These are phyloP conservation scores for Pogonus chalceus DNA, from an alignment of 1,140 invertebrate species.

Conservation along the genomic window DNA sequence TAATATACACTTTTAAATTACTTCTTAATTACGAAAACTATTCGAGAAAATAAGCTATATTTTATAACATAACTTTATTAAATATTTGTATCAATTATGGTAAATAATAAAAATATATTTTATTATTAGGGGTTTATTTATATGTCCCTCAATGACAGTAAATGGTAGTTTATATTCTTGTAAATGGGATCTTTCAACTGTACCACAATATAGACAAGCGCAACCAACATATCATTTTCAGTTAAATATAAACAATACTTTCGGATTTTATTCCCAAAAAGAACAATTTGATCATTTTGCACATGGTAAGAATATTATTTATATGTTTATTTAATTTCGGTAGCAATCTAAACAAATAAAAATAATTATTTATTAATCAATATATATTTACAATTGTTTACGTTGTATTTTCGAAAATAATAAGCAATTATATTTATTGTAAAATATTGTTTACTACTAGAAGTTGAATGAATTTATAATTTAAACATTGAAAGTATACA, in stretches of 20 bases:
- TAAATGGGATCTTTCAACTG: constrained; percentile 44
- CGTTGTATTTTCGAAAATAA: no score
- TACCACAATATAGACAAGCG: constrained; percentile 49
- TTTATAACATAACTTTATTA: no score
- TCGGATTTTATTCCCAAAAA: constrained; percentile 39
- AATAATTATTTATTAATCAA: constrained; percentile 13
- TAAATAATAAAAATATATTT: no score
- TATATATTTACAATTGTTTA: no score
- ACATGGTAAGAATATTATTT: constrained; percentile 35
- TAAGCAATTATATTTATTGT: no score
- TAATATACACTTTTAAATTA: no score
- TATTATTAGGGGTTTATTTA: no score
- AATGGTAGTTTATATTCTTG: constrained; percentile 32
- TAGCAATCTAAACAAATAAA: constrained; percentile 6
- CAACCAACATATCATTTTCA: constrained; percentile 45
- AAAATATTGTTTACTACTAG: no score
- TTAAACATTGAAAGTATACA: not conserved
- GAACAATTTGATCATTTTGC: constrained; percentile 51
- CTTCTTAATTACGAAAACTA: no score
- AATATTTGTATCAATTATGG: no score
- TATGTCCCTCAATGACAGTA: constrained; percentile 30
- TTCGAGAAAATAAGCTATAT: no score
- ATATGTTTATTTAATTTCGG: constrained; percentile 9
- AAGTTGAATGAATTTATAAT: constrained; percentile 2
- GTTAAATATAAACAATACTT: constrained; percentile 42